Evolutionary conservation across 2,113 vertebrate species (phyloP).

Genomic region (Amblyornis subalaris): DNA sequence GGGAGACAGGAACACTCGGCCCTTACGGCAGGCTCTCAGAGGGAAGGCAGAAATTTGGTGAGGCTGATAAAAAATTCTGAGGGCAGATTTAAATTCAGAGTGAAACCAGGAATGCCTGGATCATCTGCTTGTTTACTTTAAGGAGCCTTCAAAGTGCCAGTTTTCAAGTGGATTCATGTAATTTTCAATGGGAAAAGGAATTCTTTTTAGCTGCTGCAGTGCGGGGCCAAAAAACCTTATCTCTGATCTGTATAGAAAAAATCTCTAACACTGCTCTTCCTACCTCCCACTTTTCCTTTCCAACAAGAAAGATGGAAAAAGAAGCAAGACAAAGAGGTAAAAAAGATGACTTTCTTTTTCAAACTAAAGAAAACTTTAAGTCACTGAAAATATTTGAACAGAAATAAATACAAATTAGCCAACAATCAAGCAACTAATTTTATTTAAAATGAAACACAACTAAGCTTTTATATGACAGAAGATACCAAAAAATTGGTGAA

Average conservation of each 20-base stretch:
- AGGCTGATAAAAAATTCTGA: not conserved
- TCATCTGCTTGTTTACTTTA: not conserved
- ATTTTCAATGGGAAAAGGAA: not conserved
- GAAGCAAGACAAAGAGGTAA: slow-evolving; percentile 18
- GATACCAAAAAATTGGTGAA: not conserved
- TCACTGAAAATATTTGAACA: slow-evolving; percentile 35
- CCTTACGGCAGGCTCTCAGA: not conserved
- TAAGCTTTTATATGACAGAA: not conserved
- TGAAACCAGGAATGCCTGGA: not conserved
- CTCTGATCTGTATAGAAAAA: not conserved
- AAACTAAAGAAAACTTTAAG: slow-evolving; percentile 21
- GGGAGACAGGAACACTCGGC: not conserved
- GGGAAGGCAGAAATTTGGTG: not conserved
- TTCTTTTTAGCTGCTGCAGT: not conserved
- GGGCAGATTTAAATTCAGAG: not conserved
- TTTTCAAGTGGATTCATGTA: not conserved
- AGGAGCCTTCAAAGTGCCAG: not conserved
- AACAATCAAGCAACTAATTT: slow-evolving; percentile 49
- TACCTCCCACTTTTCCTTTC: slow-evolving; percentile 48
- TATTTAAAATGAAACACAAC: slow-evolving; percentile 38
- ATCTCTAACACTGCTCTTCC: slow-evolving; percentile 16
- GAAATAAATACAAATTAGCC: slow-evolving; percentile 56
- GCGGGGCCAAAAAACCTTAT: not conserved
- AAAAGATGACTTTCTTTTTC: not conserved
- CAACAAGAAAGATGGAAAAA: slow-evolving; percentile 38